Evolutionary conservation across 1,140 invertebrate genomes (phyloP).

Genomic region (Piezodorus guildinii): DNA sequence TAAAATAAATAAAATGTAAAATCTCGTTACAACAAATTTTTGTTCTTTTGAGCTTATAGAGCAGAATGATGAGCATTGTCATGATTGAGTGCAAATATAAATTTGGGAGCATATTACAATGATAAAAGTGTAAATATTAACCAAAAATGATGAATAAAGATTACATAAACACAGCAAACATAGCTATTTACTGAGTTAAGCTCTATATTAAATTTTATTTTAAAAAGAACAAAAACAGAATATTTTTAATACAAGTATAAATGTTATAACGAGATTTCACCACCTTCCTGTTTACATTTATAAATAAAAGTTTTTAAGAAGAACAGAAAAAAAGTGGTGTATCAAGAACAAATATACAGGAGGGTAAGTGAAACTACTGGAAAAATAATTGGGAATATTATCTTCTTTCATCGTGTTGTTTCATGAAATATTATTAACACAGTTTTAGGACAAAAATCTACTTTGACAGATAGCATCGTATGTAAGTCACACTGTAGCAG

Average conservation of each 20-base stretch:
- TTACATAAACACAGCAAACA: background rate
- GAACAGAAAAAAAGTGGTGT: background rate
- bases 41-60: background rate
- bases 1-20: conserved; percentile 13
- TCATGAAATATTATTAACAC: background rate
- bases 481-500: too few species aligned
- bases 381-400: background rate
- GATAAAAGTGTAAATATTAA: background rate
- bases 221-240: background rate
- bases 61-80: background rate
- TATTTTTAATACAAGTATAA: background rate
- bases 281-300: background rate
- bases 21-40: conserved; percentile 22
- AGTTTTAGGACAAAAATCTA: background rate
- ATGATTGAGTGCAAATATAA: conserved; percentile 11
- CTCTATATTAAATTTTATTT: background rate
- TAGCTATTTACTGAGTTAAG: background rate
- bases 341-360: background rate
- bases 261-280: conserved; percentile 21
- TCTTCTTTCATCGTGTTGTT: background rate
- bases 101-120: conserved; percentile 20
- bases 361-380: background rate
- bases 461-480: background rate
- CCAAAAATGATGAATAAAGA: too few species aligned
- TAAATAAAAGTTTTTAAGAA: too few species aligned